Evolutionary conservation across 2,113 vertebrate species (phyloP), one percentile per base, ranked within the genome.

Genomic region (Ardeotis arabs): DNA sequence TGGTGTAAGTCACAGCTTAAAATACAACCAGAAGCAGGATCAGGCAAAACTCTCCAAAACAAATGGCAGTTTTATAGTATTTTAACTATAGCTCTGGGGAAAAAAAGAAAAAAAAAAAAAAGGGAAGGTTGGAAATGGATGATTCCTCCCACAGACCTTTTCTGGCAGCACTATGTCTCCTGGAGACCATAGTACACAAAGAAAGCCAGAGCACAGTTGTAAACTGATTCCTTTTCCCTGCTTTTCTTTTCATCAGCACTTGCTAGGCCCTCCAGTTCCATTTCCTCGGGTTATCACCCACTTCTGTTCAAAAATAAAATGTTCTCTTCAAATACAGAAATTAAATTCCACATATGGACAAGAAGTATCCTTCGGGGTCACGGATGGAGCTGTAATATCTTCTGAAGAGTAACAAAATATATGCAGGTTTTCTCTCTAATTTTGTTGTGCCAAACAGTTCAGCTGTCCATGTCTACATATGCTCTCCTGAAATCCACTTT

Each of bases 251-350:
- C 47, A 59, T 19, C 49, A 47, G 50, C 22, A 27, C 27, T 86
- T 86, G 33, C n/a, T 31, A n/a, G 10, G 5, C 52, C 88, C 23
- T 68, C 15, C 0, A 0, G 2, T 52, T 80, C 69, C 37, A 31
- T 84, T 90, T 85, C 22, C 28, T 83, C 59, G 16, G 5, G 9
- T 78, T 91, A 44, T 79, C 25, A n/a, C 16, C 21, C 31, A 39
- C 50, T 80, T 73, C 17, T 52, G 19, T 62, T 59, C 7, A 87
- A 81, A 88, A 47, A 3, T 1, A 44, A 55, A 90, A 6, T 8
- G 4, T 44, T 28, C 14, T 68, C 21, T 82, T 72, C 66, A 72
- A 70, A 91, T 18, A 47, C 0, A 59, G 47, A 89, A 89, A 72
- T 44, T 33, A 74, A 74, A 68, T 75, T 84, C 39, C 19, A 63